Evolutionary conservation across 2,113 vertebrate species (phyloP).

Genomic region (Agelaius phoeniceus): DNA sequence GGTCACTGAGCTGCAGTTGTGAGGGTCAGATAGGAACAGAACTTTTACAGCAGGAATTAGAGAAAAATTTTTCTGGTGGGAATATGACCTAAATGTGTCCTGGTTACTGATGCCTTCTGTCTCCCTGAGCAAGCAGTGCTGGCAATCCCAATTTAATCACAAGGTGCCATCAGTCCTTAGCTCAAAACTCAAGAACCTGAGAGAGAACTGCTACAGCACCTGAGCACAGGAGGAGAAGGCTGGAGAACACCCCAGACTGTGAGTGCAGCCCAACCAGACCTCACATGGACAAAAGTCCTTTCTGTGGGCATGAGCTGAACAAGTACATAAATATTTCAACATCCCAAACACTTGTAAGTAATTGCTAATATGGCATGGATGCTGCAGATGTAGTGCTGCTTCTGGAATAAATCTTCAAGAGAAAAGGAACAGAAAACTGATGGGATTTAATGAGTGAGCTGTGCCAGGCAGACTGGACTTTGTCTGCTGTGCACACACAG

Average conservation of each 20-base stretch:
- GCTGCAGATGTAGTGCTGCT: neutral
- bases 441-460: constrained; percentile 12
- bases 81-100: neutral
- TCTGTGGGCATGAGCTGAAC: neutral
- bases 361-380: neutral
- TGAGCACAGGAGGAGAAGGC: neutral
- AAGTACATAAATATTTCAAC: neutral
- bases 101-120: neutral
- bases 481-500: neutral
- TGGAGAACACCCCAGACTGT: neutral
- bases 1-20: neutral
- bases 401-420: constrained; percentile 7
- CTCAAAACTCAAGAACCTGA: neutral
- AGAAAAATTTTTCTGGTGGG: neutral
- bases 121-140: neutral
- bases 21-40: neutral
- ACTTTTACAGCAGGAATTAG: neutral
- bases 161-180: neutral
- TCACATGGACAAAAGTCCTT: neutral
- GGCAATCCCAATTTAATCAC: neutral
- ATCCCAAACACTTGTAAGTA: neutral
- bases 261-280: neutral
- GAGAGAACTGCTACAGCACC: neutral
- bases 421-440: neutral
- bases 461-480: neutral